A percentile compares a stretch with the other conserved stretches of the same genome.
Conservation (phyloP, 2,888 invertebrate species). For the Reticulitermes lucifugus region DNA sequence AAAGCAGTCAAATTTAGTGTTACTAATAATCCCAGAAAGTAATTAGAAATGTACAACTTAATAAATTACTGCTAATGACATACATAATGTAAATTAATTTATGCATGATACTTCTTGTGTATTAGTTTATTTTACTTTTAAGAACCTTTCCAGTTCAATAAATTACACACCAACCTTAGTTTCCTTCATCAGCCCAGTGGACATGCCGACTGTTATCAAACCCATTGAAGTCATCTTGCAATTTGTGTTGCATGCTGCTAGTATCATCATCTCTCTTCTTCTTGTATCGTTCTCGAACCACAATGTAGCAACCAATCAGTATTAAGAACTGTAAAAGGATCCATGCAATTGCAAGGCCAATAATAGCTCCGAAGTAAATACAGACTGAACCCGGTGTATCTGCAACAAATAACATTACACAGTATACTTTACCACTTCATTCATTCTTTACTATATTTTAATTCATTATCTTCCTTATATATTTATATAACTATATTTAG, state of each 20-base stretch:
- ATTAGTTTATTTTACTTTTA: too few relatives aligned
- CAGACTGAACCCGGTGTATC: slow-evolving; percentile 53
- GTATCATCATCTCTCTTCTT: slow-evolving; percentile 53
- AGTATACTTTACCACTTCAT: too few relatives aligned
- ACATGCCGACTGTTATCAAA: slow-evolving; percentile 73
- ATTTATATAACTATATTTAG: too few relatives aligned
- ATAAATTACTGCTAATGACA: too few relatives aligned
- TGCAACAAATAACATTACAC: slow-evolving; percentile 7
- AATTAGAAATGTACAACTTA: too few relatives aligned
- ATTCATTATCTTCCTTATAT: too few relatives aligned
- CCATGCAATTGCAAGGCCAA: slow-evolving; percentile 55
- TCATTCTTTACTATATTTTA: too few relatives aligned
- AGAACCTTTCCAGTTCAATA: too few relatives aligned
- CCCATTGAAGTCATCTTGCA: slow-evolving; percentile 51
- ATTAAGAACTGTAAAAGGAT: slow-evolving; percentile 56
- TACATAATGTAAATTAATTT: too few relatives aligned
- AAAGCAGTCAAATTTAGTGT: too few relatives aligned
- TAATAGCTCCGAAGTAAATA: slow-evolving; percentile 55
- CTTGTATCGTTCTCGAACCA: slow-evolving; percentile 52
- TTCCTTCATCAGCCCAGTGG: slow-evolving; percentile 75
- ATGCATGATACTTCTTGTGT: too few relatives aligned
- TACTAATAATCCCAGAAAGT: too few relatives aligned
- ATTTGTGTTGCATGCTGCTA: slow-evolving; percentile 51
- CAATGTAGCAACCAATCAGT: slow-evolving; percentile 56
- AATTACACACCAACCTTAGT: slow-evolving; percentile 17